Base-by-base conservation (phyloP, 2,797 vertebrate species). In the Peromyscus melanophrys region DNA sequence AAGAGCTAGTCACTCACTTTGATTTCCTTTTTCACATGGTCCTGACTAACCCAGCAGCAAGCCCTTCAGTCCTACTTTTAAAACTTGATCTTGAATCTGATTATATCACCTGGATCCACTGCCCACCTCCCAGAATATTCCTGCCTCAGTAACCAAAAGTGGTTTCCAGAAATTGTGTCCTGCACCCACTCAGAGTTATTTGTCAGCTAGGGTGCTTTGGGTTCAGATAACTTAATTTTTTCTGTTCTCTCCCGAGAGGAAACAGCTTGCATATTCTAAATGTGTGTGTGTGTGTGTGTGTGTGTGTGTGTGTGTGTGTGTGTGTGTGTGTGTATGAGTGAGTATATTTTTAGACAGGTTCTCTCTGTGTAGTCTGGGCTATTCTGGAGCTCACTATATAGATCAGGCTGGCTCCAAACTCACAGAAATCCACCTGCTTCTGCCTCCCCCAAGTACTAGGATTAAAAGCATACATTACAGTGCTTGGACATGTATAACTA, bases 131-230 rank as follows among this genome's bases (percentile, higher is more conserved):
- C 43, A n/a, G 57, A 55, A 13, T 61, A 25, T 69, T 77, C 52
- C 14, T 86, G 29, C 11, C 11, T 27, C 82, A 75, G 52, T 34
- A 80, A 63, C 55, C 27, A 55, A 40, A 46, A 27, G 27, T n/a
- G 37, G 40, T 34, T 93, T 89, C 90, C n/a, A 40, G 86, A 92
- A 86, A 63, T 25, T 61, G n/a, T 82, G 34, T 37, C n/a, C 55
- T 59, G 55, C 2, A 14, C 21, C 12, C 12, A 40, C 49, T 75
- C 57, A 80, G 1, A 55, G 21, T 65, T 43, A 7, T 84, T 73
- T 95, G 9, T 82, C 59, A 76, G 34, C 87, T 52, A 85, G 37
- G 16, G 63, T 67, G 77, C 46, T 83, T 90, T 61, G 0, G 29
- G 31, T 71, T 80, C 67, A 90, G 40, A 81, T 89, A 65, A 65